phyloP scores from a whole-genome alignment of 2,113 vertebrate species.

The Vimba vimba region DNA sequence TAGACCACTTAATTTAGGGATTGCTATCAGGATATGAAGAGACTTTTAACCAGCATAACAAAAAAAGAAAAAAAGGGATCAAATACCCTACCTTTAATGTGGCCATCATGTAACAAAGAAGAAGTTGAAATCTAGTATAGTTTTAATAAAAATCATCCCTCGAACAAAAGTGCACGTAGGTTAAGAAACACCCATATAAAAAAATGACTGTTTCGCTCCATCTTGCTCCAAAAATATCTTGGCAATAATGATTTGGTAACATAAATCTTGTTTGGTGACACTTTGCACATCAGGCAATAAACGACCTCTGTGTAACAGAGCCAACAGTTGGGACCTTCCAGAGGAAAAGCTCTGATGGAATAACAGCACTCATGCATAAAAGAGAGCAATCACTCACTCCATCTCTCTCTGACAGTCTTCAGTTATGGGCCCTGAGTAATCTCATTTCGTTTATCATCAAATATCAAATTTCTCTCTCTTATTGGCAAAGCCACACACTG shows the following conservation, averaged over 20 bases:
- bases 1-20: too few relatives aligned
- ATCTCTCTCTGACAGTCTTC: conserved; percentile 78
- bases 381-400: conserved; percentile 76
- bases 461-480: conserved; percentile 79
- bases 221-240: conserved; percentile 73
- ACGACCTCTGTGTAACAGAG: conserved; percentile 67
- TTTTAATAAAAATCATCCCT: neutral
- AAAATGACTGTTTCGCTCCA: conserved; percentile 49
- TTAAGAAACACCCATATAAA: conserved; percentile 2
- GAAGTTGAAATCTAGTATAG: neutral
- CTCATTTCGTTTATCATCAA: conserved; percentile 80
- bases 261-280: conserved; percentile 79
- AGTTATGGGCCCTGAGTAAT: conserved; percentile 78
- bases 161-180: neutral
- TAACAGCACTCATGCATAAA: conserved; percentile 77
- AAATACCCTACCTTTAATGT: neutral
- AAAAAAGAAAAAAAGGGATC: too few relatives aligned
- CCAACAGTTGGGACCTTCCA: conserved; percentile 70
- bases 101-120: neutral
- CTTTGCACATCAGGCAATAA: conserved; percentile 75
- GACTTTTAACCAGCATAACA: too few relatives aligned
- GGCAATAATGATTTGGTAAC: conserved; percentile 72
- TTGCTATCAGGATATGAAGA: too few relatives aligned
- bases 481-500: conserved; percentile 76
- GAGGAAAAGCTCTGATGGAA: conserved; percentile 74